These are phyloP conservation scores for Lasioglossum baleicum DNA, from an alignment of 1,140 invertebrate species.

Conservation along the genomic window DNA sequence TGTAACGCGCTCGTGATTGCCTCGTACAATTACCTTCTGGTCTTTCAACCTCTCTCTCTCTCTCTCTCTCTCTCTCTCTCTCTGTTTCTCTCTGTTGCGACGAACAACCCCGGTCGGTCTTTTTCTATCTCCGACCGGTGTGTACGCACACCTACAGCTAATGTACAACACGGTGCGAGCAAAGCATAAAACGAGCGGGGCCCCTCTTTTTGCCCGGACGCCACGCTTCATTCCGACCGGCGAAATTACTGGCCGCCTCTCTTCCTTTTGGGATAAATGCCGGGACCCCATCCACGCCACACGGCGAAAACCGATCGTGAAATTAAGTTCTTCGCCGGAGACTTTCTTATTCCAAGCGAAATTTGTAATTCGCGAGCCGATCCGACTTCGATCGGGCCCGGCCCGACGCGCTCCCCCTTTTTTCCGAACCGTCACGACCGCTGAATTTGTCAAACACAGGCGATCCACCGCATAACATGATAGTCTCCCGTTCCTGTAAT, in stretches of 20 bases:
- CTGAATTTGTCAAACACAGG: no score
- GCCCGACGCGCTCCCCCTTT: background rate
- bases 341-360: conserved; percentile 17
- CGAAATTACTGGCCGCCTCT: conserved; percentile 51
- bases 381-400: background rate
- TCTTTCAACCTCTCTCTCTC: conserved; percentile 23
- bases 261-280: conserved; percentile 49
- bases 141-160: conserved; percentile 54
- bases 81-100: no score
- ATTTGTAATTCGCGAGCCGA: background rate
- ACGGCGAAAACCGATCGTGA: conserved; percentile 21
- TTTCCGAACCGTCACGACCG: background rate
- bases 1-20: conserved; percentile 67
- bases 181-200: conserved; percentile 55
- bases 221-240: conserved; percentile 55
- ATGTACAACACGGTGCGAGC: conserved; percentile 62
- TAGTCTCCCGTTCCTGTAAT: no score
- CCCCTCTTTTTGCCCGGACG: conserved; percentile 45
- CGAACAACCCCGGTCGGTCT: conserved; percentile 4
- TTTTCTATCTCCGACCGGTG: conserved; percentile 39
- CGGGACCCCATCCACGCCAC: background rate
- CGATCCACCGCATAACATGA: no score
- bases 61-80: background rate
- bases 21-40: conserved; percentile 68
- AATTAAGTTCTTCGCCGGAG: conserved; percentile 37